phyloP scores from a whole-genome alignment of 2,888 invertebrate species.

The Megalurothrips usitatus region DNA sequence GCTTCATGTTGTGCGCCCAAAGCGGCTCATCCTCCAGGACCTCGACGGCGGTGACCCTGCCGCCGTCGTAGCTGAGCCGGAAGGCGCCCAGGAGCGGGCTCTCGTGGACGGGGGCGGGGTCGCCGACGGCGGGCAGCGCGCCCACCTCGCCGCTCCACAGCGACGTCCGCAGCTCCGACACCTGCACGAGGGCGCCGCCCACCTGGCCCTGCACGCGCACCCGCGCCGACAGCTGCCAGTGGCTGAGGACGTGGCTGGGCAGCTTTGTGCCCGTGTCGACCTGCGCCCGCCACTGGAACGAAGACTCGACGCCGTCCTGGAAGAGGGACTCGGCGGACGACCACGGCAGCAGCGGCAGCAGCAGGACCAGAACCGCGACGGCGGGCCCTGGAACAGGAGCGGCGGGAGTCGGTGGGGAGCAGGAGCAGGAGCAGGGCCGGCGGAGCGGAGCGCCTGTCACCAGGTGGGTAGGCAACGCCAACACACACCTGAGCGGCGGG shows the following conservation, averaged over 20 bases:
- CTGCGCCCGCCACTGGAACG: neutral
- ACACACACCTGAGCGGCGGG: neutral
- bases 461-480: neutral
- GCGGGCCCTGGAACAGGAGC: neutral
- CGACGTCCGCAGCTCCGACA: conserved; percentile 30
- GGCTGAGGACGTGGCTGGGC: conserved; percentile 30
- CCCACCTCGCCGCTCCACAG: conserved; percentile 32
- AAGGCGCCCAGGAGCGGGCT: conserved; percentile 33
- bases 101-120: neutral
- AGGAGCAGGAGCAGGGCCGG: neutral
- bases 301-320: neutral
- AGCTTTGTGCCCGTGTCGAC: conserved; percentile 24
- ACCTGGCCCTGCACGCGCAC: conserved; percentile 31
- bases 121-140: neutral
- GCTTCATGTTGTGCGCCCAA: conserved; percentile 64
- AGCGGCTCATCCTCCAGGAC: conserved; percentile 49
- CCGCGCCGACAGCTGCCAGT: conserved; percentile 32
- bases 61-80: conserved; percentile 31
- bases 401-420: neutral
- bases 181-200: conserved; percentile 29
- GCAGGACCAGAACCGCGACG: neutral
- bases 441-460: neutral
- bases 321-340: neutral
- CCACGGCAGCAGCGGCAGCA: neutral
- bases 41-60: conserved; percentile 29